Conservation (phyloP, 2,888 invertebrate genomes). For the Omphaloscelis lunosa region DNA sequence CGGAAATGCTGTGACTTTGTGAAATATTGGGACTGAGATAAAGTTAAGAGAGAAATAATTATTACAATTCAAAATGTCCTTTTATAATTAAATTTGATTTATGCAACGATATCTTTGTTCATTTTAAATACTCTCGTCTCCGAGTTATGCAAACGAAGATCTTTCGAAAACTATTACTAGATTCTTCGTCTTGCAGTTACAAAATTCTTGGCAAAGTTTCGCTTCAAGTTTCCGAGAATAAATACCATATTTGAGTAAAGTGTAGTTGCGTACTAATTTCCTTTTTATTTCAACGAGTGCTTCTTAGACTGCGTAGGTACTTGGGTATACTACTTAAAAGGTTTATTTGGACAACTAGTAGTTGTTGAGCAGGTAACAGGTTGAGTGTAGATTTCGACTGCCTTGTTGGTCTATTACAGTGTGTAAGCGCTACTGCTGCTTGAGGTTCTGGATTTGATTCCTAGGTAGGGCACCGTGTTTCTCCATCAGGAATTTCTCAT, state of each 20-base stretch:
- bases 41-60: not conserved
- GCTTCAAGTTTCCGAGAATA: constrained; percentile 39
- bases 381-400: constrained; percentile 1
- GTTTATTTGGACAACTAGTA: constrained; percentile 14
- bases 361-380: not conserved
- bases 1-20: constrained; percentile 22
- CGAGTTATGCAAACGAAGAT: constrained; percentile 20
- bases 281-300: constrained; percentile 31
- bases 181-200: constrained; percentile 26
- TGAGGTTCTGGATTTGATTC: too few species aligned
- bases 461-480: too few species aligned
- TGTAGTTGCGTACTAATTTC: constrained; percentile 28
- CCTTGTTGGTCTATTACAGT: not conserved
- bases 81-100: not conserved
- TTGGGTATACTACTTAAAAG: constrained; percentile 17
- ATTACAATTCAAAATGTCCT: not conserved
- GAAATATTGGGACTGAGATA: not conserved
- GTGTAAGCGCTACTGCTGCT: too few species aligned
- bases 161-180: constrained; percentile 41
- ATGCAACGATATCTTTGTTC: constrained; percentile 5
- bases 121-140: constrained; percentile 10
- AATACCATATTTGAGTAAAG: constrained; percentile 16
- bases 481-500: not conserved
- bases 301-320: not conserved
- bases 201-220: constrained; percentile 40